Percentiles rank a stretch among this genome's conserved stretches.
These are phyloP conservation scores for Galemys pyrenaicus DNA, from an alignment of 2,113 vertebrate species.

Conservation along the genomic window DNA sequence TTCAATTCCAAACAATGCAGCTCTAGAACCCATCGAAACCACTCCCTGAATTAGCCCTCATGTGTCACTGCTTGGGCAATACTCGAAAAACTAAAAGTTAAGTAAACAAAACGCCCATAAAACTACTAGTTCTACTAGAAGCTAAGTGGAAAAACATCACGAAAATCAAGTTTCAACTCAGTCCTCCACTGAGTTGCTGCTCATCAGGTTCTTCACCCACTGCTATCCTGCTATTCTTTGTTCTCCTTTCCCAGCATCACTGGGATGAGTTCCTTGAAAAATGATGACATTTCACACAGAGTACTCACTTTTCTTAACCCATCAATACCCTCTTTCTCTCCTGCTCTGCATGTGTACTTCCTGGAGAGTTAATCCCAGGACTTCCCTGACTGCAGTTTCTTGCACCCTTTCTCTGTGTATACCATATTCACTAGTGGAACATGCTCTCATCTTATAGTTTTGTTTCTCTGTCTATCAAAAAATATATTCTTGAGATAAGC, in stretches of 20 bases:
- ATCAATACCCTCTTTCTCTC: not conserved
- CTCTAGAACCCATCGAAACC: not conserved
- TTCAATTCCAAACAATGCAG: not conserved
- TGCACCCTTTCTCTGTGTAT: not conserved
- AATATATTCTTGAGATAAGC: not conserved
- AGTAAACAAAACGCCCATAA: not conserved
- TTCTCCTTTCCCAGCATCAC: not conserved
- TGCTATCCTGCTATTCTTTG: too few species aligned
- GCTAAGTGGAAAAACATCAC: not conserved
- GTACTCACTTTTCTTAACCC: not conserved
- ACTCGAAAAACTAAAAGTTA: not conserved
- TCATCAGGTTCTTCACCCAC: not conserved
- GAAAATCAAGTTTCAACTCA: not conserved
- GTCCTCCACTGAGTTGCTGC: not conserved
- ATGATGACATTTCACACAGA: not conserved
- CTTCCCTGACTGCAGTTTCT: not conserved
- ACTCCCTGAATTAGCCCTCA: not conserved
- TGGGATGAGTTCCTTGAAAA: not conserved
- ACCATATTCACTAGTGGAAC: not conserved
- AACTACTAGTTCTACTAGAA: not conserved
- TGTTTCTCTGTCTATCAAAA: not conserved
- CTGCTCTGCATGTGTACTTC: not conserved
- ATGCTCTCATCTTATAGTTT: not conserved
- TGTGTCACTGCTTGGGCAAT: not conserved
- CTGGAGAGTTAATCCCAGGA: not conserved